Evolutionary conservation across 2,797 vertebrate species (phyloP).

Genomic region (Coilia nasus): DNA sequence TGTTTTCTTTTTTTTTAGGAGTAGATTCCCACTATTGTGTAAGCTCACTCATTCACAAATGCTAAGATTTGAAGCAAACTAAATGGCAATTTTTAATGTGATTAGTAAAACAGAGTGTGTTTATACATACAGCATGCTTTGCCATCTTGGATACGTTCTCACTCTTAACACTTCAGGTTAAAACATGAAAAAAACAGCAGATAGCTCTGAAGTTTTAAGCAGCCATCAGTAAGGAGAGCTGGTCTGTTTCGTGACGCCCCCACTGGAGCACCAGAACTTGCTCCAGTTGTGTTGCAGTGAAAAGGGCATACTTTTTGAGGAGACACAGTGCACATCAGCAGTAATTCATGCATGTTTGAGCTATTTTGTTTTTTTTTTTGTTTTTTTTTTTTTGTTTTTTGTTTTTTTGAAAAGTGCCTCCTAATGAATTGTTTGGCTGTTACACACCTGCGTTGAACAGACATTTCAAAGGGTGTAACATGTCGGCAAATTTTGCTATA

Average conservation of each 20-base stretch:
- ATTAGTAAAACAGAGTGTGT: constrained; percentile 30
- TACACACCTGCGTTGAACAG: constrained; percentile 68
- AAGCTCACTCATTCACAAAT: constrained; percentile 55
- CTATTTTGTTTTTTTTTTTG: constrained; percentile 34
- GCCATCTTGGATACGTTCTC: constrained; percentile 49
- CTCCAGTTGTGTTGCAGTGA: not conserved
- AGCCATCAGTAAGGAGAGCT: not conserved
- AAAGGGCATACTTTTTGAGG: not conserved
- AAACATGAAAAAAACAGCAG: constrained; percentile 42
- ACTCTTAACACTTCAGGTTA: constrained; percentile 56
- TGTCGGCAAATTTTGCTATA: constrained; percentile 52
- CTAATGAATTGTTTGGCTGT: constrained; percentile 74
- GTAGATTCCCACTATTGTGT: constrained; percentile 54
- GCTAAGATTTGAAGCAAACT: constrained; percentile 39
- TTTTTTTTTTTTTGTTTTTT: not conserved
- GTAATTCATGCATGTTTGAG: constrained; percentile 69
- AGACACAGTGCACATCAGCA: constrained; percentile 45
- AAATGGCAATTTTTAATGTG: constrained; percentile 25
- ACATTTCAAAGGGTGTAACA: constrained; percentile 57
- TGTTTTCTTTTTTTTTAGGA: not conserved
- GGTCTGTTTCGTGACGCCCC: not conserved
- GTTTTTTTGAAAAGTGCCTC: constrained; percentile 82
- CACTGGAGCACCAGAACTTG: not conserved
- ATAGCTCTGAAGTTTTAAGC: not conserved
- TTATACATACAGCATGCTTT: constrained; percentile 52